These are phyloP conservation scores for Formica aserva DNA, from an alignment of 2,888 invertebrate species.

Conservation along the genomic window DNA sequence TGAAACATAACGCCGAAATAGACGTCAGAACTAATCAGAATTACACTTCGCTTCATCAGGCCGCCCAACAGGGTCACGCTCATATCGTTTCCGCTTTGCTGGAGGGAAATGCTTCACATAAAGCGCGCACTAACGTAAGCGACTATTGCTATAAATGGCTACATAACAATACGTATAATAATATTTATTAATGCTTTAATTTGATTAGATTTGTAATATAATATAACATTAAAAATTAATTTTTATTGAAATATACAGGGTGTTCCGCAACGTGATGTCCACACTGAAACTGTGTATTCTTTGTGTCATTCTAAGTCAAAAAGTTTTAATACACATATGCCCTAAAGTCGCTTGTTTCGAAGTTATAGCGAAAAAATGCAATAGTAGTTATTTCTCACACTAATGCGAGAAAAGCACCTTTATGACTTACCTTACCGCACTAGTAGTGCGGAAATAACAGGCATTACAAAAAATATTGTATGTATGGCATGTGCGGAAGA, in stretches of 20 bases:
- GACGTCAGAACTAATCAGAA: slow-evolving; percentile 90
- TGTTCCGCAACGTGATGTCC: no score
- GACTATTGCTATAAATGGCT: not conserved
- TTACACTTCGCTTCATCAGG: slow-evolving; percentile 98
- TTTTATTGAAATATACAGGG: not conserved
- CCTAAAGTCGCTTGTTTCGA: no score
- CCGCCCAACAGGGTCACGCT: slow-evolving; percentile 99
- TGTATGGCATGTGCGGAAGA: no score
- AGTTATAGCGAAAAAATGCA: no score
- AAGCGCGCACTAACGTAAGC: slow-evolving; percentile 97
- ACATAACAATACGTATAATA: not conserved
- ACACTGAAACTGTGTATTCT: no score
- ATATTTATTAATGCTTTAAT: not conserved
- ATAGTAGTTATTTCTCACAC: no score
- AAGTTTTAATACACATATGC: no score
- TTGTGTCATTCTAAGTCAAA: no score
- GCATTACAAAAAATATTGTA: no score
- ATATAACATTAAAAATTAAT: not conserved
- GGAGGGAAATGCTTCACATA: slow-evolving; percentile 97
- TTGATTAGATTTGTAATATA: not conserved
- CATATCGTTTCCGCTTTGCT: slow-evolving; percentile 96
- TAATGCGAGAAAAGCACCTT: no score
- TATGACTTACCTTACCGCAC: no score
- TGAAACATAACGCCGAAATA: slow-evolving; percentile 96
- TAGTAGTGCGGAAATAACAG: no score